phyloP scores from a whole-genome alignment of 1,140 invertebrate species.

The Brachionus calyciflorus region DNA sequence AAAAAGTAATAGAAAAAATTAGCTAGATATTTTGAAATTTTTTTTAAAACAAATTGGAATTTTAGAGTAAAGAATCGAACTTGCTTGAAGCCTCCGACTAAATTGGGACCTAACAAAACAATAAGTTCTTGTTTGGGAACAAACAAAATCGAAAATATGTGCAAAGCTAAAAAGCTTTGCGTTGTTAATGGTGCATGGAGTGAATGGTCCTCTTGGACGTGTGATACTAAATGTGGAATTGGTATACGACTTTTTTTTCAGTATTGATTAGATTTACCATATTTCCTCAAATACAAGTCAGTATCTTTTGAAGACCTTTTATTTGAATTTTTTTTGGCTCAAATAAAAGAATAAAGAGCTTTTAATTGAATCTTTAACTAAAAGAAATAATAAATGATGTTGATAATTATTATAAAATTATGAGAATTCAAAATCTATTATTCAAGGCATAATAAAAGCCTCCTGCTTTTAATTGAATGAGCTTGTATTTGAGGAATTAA shows the following conservation, averaged over 20 bases:
- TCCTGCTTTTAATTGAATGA: too few relatives aligned
- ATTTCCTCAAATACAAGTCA: too few relatives aligned
- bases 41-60: neutral
- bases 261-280: too few relatives aligned
- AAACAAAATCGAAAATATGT: neutral
- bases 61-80: neutral
- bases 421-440: too few relatives aligned
- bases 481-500: too few relatives aligned
- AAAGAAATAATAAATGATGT: too few relatives aligned
- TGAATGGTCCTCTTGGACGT: constrained; percentile 6
- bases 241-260: neutral
- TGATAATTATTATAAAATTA: too few relatives aligned
- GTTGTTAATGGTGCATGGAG: neutral
- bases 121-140: neutral
- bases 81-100: neutral
- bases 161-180: neutral
- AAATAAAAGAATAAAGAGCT: too few relatives aligned
- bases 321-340: too few relatives aligned
- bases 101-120: neutral
- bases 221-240: constrained; percentile 28
- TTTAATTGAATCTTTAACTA: too few relatives aligned
- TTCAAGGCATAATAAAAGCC: too few relatives aligned
- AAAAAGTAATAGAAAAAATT: neutral
- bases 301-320: too few relatives aligned
- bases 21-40: neutral